Base-by-base conservation (phyloP, 2,888 invertebrate genomes). In the Tiliacea aurago region DNA sequence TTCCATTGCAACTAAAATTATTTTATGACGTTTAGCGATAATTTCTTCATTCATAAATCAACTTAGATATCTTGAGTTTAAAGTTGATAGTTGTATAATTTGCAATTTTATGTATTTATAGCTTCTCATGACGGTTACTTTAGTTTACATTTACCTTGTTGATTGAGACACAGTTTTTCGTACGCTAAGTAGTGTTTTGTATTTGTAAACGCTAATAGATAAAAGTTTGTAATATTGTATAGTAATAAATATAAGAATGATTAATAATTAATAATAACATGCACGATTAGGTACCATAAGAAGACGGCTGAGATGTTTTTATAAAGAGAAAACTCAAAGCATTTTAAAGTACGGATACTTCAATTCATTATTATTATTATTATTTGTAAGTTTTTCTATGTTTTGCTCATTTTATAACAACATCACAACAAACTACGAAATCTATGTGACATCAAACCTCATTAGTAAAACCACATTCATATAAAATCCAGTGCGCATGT, bases 401-500 rank as follows among this genome's bases (percentile, higher is more conserved):
- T 9, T 41, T n/a, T 41, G 4, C 18, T 20, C 43, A 51, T 70
- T 61, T 10, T 23, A 66, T n/a, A 66, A 70, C 15, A 67, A 67
- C 55, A 49, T 1, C 58, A 66, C 33, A 33, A 37, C 1, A 23
- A 53, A 56, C 47, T 59, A 77, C 43, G 65, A 82, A 85, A 85
- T 88, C 82, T 86, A 78, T 85, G 77, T 86, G 75, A 79, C 70
- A 82, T 69, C 73, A 86, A 84, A 83, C 85, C 76, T 70, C 47
- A 49, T 84, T 80, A 83, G 63, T 75, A 73, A 63, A 75, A 79
- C 53, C 72, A 70, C 37, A 66, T 67, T 33, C 4, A 62, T 58
- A 66, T 65, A 76, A 74, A 82, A 70, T 67, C 73, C 61, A 75
- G 87, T 87, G 87, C 85, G 70, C 74, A 88, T 87, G 87, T 88